Base-by-base conservation (phyloP, 2,888 invertebrate species). In the Sthenelais limicola region DNA sequence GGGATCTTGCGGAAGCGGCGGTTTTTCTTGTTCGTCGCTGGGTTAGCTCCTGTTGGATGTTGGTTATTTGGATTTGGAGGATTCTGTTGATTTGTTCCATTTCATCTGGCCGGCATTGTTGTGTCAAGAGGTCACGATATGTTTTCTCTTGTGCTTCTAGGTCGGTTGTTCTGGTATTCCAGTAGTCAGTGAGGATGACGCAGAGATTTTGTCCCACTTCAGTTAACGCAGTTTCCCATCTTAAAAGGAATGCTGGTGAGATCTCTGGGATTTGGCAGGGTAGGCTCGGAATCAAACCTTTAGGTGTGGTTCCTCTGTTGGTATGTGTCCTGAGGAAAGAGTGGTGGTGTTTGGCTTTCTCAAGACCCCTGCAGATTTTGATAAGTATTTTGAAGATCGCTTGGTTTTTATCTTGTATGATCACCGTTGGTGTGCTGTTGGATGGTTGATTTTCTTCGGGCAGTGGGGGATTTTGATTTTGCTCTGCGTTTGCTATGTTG, bases 331-430 rank as follows among this genome's bases (percentile, higher is more conserved):
- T 5, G 24, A 56, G n/a, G 28, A 26, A 15, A 18, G 4, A 18
- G 12, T 9, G 18, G 26, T 56, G 56, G 28, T 56, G 56, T 56
- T 56, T 9, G 12, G 56, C 12, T 26, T 56, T 56, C 7, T 5
- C 12, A 9, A 15, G 18, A 18, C 4, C 7, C 3, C 5, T 9
- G 56, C 7, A 12, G n/a, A 56, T 26, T 26, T 56, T 56, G 28
- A 9, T 4, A 5, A 56, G 56, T 18, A 26, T 4, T 15, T 5
- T 56, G 5, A 56, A 26, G 24, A 49, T n/a, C 9, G n/a, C 9
- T 9, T 18, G n/a, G 49, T 49, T 49, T 24, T 49, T 49, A 18
- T 49, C 49, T 49, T 49, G 49, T n/a, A n/a, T n/a, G n/a, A n/a
- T n/a, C n/a, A n/a, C n/a, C n/a, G n/a, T n/a, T n/a, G n/a, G n/a